Base-by-base conservation (phyloP, 2,113 vertebrate species). In the Gnathonemus longibarbis region DNA sequence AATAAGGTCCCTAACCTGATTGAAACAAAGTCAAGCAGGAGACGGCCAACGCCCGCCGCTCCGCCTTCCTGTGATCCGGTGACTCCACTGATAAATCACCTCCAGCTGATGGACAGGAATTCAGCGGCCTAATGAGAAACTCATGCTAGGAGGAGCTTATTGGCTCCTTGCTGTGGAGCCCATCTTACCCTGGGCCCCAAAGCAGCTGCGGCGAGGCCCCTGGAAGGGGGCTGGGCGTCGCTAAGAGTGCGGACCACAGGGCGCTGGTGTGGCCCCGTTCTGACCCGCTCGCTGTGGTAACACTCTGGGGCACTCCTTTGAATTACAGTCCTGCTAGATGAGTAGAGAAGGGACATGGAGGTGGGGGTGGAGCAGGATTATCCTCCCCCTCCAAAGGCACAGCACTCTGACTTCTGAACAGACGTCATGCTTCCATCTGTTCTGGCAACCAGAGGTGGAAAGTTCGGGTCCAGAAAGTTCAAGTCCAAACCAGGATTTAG, bases 101-200 rank as follows among this genome's bases (percentile, higher is more conserved):
- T 96, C 92, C 94, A 94, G 93, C 95, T 94, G 94, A 92, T 96
- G 95, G 93, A 94, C 93, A 95, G 94, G 95, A 97, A 96, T 96
- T 96, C 96, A 94, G 96, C 95, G 93, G 94, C 96, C 96, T 97
- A 96, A 97, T 97, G 96, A 96, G 97, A 96, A 96, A 97, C 96
- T 96, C 96, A 96, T 98, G 96, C 95, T 94, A 56, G 93, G 87
- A 58, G 90, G 91, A 91, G 83, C 83, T 84, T 24, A 42, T 39
- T 45, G 77, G 17, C 13, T 17, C 39, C 77, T 21, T 46, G 86
- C 77, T 66, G 50, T 58, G 21, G 58, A 31, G 42, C 56, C 52
- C 45, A 88, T 45, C 24, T 53, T 7, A 45, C 24, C 11, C 58
- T 39, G 93, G 91, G 93, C 94, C 94, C 90, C 92, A 90, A 89